These are phyloP conservation scores for Orestias chungarensis DNA, from an alignment of 2,797 vertebrate genomes.

Conservation along the genomic window DNA sequence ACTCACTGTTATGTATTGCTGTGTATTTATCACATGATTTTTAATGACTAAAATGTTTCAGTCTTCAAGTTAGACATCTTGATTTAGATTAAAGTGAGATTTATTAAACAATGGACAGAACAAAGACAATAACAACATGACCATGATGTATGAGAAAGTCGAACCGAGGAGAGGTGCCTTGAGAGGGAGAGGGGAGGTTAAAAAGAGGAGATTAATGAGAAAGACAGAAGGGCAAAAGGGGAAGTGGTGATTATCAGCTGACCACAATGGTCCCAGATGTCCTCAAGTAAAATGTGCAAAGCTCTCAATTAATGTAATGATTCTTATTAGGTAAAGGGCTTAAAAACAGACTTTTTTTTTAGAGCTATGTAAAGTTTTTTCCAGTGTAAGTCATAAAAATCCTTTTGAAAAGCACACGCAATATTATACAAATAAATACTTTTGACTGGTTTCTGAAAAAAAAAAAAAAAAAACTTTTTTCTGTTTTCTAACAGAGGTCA, in stretches of 20 bases:
- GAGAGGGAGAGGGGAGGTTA: slow-evolving; percentile 24
- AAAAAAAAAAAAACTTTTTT: too few species aligned
- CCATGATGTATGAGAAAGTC: slow-evolving; percentile 51
- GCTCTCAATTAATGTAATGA: slow-evolving; percentile 32
- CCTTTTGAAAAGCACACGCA: too few species aligned
- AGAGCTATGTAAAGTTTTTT: too few species aligned
- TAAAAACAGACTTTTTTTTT: too few species aligned
- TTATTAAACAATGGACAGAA: not conserved
- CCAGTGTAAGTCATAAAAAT: too few species aligned
- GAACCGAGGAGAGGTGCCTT: slow-evolving; percentile 16
- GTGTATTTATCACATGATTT: slow-evolving; percentile 27
- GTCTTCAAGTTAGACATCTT: slow-evolving; percentile 2
- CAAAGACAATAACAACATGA: slow-evolving; percentile 25
- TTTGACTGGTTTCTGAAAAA: too few species aligned
- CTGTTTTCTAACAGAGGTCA: too few species aligned
- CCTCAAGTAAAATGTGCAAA: slow-evolving; percentile 42
- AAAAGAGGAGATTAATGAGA: slow-evolving; percentile 22
- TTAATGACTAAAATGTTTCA: slow-evolving; percentile 11
- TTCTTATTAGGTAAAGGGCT: slow-evolving; percentile 22
- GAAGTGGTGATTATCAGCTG: slow-evolving; percentile 51
- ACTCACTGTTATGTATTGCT: slow-evolving; percentile 5
- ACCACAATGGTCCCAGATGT: slow-evolving; percentile 44
- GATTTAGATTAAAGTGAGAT: slow-evolving; percentile 3
- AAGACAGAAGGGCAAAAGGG: slow-evolving; percentile 17
- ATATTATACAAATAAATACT: too few species aligned